Percentiles rank a stretch among this genome's conserved stretches.
phyloP scores from a whole-genome alignment of 2,113 vertebrate species.

The Hiodon alosoides region DNA sequence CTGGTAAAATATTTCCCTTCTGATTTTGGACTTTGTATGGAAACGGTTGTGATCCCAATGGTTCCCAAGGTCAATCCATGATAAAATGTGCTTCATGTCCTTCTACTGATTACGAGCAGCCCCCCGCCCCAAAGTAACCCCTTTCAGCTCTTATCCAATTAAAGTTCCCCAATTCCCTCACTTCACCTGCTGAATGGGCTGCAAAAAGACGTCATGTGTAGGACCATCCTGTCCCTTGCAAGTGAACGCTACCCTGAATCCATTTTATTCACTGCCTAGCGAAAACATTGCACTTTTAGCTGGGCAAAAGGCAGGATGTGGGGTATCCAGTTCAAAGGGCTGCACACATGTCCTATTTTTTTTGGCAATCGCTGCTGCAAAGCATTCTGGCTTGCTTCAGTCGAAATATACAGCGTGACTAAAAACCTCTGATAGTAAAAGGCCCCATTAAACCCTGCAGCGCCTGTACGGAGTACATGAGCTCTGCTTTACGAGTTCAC shows the following conservation, averaged over 20 bases:
- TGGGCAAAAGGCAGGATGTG: slow-evolving; percentile 61
- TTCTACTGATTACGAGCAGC: neutral
- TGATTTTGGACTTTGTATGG: no score
- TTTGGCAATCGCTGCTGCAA: slow-evolving; percentile 56
- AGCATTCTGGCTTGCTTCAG: slow-evolving; percentile 56
- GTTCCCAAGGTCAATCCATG: no score
- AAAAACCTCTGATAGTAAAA: slow-evolving; percentile 47
- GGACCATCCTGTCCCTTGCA: slow-evolving; percentile 41
- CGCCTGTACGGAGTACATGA: neutral
- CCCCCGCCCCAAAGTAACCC: neutral
- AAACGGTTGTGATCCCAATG: no score
- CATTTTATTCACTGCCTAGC: neutral
- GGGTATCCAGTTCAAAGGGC: slow-evolving; percentile 64
- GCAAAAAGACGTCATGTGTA: slow-evolving; percentile 8
- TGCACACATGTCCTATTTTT: slow-evolving; percentile 57
- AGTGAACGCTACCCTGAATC: slow-evolving; percentile 44
- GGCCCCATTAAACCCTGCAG: neutral
- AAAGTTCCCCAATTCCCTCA: slow-evolving; percentile 30
- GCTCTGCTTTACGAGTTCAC: neutral
- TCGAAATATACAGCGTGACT: slow-evolving; percentile 58
- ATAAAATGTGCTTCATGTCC: no score
- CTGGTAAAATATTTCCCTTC: no score
- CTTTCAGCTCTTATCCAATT: neutral
- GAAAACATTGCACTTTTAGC: slow-evolving; percentile 13
- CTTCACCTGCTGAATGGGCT: slow-evolving; percentile 44